Evolutionary conservation across 2,797 vertebrate species (phyloP).

Genomic region (Bucorvus abyssinicus): DNA sequence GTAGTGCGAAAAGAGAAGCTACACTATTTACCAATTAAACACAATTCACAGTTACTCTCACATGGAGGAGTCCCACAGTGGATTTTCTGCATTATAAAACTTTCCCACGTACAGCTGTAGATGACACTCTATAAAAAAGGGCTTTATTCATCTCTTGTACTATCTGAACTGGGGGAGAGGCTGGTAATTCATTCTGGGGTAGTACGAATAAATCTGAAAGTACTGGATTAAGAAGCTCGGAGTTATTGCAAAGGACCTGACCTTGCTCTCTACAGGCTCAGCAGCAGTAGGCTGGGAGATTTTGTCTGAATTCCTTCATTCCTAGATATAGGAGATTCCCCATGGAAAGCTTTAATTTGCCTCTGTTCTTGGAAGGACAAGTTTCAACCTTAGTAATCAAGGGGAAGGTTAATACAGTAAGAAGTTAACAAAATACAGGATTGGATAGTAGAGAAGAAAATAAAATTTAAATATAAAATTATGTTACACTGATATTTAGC

Average conservation of each 20-base stretch:
- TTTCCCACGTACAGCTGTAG: not conserved
- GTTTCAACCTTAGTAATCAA: not conserved
- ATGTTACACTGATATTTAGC: not conserved
- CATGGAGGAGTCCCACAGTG: not conserved
- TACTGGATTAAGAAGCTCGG: not conserved
- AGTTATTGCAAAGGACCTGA: not conserved
- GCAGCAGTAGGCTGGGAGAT: not conserved
- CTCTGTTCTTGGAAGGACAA: not conserved
- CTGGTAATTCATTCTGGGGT: not conserved
- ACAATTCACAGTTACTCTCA: not conserved
- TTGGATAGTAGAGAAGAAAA: not conserved
- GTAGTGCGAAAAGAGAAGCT: not conserved
- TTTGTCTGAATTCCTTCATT: not conserved
- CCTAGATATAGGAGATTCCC: not conserved
- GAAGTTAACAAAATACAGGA: not conserved
- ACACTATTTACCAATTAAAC: not conserved
- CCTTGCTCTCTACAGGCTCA: not conserved
- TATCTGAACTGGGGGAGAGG: not conserved
- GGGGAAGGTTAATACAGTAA: not conserved
- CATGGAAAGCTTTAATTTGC: not conserved
- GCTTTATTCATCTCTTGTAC: not conserved
- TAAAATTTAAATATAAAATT: not conserved
- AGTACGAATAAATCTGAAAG: not conserved
- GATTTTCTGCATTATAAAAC: conserved; percentile 1
- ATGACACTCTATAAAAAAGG: not conserved